Evolutionary conservation across 37 sponge, comb jelly and placozoan genomes (phyloP).

Genomic region (Haliclona indistincta): DNA sequence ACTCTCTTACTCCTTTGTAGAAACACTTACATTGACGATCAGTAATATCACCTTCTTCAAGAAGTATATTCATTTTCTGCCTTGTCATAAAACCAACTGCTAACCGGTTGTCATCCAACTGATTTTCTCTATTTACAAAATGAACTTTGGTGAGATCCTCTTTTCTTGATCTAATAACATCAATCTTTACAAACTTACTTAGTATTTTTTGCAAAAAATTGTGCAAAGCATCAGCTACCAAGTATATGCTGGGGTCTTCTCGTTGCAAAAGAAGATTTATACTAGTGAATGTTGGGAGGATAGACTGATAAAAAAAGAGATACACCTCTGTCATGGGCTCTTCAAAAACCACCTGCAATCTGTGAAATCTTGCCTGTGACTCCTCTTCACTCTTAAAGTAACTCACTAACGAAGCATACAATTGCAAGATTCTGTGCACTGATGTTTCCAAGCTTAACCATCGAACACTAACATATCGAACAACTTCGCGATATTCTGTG

Average conservation of each 20-base stretch:
- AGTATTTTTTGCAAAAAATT: constrained; percentile 26
- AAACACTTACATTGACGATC: constrained; percentile 20
- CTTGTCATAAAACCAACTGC: constrained; percentile 27
- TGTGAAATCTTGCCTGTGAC: constrained; percentile 6
- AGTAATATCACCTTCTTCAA: constrained; percentile 29
- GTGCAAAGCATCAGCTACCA: constrained; percentile 21
- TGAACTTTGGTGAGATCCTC: constrained; percentile 17
- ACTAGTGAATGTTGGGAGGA: constrained; percentile 14
- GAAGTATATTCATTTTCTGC: constrained; percentile 4
- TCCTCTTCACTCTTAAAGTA: constrained; percentile 26
- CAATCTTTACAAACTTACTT: constrained; percentile 27
- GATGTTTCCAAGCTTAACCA: constrained; percentile 49
- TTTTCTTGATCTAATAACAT: constrained; percentile 11
- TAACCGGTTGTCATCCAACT: constrained; percentile 17
- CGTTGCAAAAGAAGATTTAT: constrained; percentile 24
- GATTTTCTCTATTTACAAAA: constrained; percentile 14
- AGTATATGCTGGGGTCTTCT: constrained; percentile 32
- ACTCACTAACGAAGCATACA: constrained; percentile 14
- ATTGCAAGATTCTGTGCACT: constrained; percentile 22
- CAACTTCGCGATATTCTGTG: constrained; percentile 37
- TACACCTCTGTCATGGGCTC: constrained; percentile 44
- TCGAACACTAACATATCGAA: constrained; percentile 37
- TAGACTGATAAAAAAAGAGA: constrained; percentile 45
- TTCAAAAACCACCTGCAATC: constrained; percentile 7
- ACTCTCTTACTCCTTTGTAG: constrained; percentile 35